Evolutionary conservation across 2,888 invertebrate genomes (phyloP).

Genomic region (Hartigia nigra): DNA sequence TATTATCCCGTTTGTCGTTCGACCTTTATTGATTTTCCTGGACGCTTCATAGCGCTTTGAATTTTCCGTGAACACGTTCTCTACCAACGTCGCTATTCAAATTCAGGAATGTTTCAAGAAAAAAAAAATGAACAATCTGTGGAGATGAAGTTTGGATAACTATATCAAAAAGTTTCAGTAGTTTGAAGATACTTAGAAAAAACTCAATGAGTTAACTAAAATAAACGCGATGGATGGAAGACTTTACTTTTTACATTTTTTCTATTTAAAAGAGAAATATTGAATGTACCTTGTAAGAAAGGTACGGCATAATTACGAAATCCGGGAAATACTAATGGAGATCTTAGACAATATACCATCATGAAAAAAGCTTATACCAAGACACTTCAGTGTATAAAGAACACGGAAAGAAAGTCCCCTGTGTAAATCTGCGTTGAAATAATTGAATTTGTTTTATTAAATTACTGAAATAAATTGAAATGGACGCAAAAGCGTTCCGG

Average conservation of each 20-base stretch:
- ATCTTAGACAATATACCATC: background rate
- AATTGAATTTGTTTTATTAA: background rate
- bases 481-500: background rate
- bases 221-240: background rate
- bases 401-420: background rate
- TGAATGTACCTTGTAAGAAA: background rate
- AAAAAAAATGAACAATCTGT: background rate
- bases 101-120: background rate
- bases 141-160: background rate
- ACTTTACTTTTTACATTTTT: background rate
- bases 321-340: background rate
- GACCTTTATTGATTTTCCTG: slow-evolving; percentile 31
- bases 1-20: slow-evolving; percentile 27
- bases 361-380: background rate
- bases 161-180: background rate
- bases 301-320: background rate
- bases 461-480: background rate
- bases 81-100: background rate
- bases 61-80: background rate
- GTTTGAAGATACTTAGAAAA: background rate
- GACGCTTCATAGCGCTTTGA: slow-evolving; percentile 20
- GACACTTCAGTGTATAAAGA: background rate
- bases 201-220: background rate
- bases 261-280: background rate
- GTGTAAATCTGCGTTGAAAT: background rate